Base-by-base conservation (phyloP, 2,888 invertebrate species). In the Thereva unica region DNA sequence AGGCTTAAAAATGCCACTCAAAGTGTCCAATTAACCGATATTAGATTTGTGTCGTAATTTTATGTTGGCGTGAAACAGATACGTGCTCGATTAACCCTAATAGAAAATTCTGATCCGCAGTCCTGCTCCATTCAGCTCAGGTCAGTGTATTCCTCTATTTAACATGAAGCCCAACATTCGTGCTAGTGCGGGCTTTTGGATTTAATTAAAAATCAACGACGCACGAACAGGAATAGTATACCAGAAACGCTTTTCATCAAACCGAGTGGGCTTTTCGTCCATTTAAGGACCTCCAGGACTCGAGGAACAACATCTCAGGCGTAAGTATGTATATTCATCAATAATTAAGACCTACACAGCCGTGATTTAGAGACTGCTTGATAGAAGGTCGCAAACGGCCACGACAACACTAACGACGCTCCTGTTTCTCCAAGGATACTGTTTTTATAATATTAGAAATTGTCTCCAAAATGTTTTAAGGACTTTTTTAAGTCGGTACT, bases 21-120 rank as follows among this genome's bases (percentile, higher is more conserved):
- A 44, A 56, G 41, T 56, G 56, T 56, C 45, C 56, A 56, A 56
- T 56, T 56, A 56, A 56, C 56, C 56, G 44, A 56, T 35, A 56
- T 56, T 45, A 42, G 56, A 44, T 56, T 44, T 56, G 3, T 5
- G 56, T 44, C 34, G 34, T 56, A 35, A 56, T 56, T 55, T 56
- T 56, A 44, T 56, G 42, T 42, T 42, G 56, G 34, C 45, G 45
- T 41, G 56, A 42, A 56, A 8, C 35, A 10, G 45, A 56, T 44
- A 56, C 44, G 52, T 34, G 35, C 35, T 35, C 52, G 5, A 52
- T 35, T 34, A 56, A 44, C 34, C 44, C 42, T 56, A 56, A 56
- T 56, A 35, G 56, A 3, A 23, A 4, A n/a, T n/a, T 41, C 37
- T 5, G 41, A 23, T 12, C 2, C 34, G 5, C 34, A 3, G 44